These are phyloP conservation scores for Drosophila seclusa DNA, from an alignment of 2,888 invertebrate species.

Conservation along the genomic window DNA sequence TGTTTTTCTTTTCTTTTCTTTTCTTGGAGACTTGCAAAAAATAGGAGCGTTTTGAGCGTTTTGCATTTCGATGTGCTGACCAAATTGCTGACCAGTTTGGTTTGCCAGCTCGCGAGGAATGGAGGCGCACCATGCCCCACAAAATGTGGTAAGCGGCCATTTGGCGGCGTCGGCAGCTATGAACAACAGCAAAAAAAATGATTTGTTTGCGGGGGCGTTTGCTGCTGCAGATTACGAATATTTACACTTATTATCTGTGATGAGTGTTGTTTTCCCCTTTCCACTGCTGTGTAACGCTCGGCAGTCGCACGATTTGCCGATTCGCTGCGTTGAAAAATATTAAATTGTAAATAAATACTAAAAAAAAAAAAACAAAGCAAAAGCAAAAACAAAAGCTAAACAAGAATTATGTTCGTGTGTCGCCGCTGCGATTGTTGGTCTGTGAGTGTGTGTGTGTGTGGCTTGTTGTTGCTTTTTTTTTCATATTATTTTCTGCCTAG, in stretches of 20 bases:
- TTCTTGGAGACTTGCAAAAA: not conserved
- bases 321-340: slow-evolving; percentile 62
- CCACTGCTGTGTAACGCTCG: slow-evolving; percentile 33
- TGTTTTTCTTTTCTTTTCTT: not conserved
- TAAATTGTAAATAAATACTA: slow-evolving; percentile 68
- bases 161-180: slow-evolving; percentile 6
- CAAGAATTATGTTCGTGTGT: slow-evolving; percentile 70
- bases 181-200: not conserved
- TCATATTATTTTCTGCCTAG: slow-evolving; percentile 41
- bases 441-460: slow-evolving; percentile 18
- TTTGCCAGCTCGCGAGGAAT: slow-evolving; percentile 45
- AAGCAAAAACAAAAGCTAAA: slow-evolving; percentile 31
- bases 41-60: not conserved
- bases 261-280: slow-evolving; percentile 5
- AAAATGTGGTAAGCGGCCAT: slow-evolving; percentile 46
- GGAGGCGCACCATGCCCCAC: slow-evolving; percentile 41
- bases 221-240: slow-evolving; percentile 19
- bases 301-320: slow-evolving; percentile 42
- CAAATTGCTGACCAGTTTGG: slow-evolving; percentile 50
- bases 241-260: slow-evolving; percentile 35
- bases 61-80: slow-evolving; percentile 11
- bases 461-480: slow-evolving; percentile 24
- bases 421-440: slow-evolving; percentile 9
- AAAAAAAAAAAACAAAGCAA: slow-evolving; percentile 29
- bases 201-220: slow-evolving; percentile 28